Evolutionary conservation across 2,113 vertebrate species (phyloP), one percentile per base, ranked within the genome.

Genomic region (Pholis gunnellus): DNA sequence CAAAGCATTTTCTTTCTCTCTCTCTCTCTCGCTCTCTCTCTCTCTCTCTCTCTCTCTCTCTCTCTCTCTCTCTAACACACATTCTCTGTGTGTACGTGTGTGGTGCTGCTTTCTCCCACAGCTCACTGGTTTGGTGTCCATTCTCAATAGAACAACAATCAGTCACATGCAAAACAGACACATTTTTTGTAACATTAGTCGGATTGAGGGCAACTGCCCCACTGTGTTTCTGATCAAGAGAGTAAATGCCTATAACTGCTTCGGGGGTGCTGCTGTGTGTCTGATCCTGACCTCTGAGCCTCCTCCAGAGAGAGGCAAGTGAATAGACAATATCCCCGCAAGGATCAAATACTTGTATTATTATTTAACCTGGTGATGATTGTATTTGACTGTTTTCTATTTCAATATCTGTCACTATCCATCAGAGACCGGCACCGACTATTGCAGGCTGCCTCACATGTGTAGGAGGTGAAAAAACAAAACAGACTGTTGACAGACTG

Each of bases 1-100:
- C 93, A 94, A 95, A 95, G 94, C 72, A 70, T 66, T 88, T 90
- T 88, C 60, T 50, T 38, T 14, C 65, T 65, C 65, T 31, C 64
- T 60, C 27, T 67, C 48, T 14, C 71, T 38, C 7, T 68, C 25
- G 18, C 8, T 29, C 13, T 42, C 46, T 54, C 34, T 70, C 56
- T 52, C 46, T 68, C 78, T 61, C 44, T 52, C 57, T 9, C 72
- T 31, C 68, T 25, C 65, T 60, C 27, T 68, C 65, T 65, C 64
- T 31, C 64, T 60, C 27, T 67, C 48, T 14, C 71, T 38, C 7
- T 68, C 25, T 27, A 25, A 66, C 36, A 76, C 69, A 75, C 15
- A 57, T 31, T 29, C 3, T 46, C 13, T 63, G 6, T 48, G 7
- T 79, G n/a, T 31, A 7, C 80, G 9, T 61, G 56, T 82, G 48